Percentiles rank a stretch among this genome's conserved stretches.
Conservation (phyloP, 1,140 invertebrate species). For the Stegodyphus mimosarum region DNA sequence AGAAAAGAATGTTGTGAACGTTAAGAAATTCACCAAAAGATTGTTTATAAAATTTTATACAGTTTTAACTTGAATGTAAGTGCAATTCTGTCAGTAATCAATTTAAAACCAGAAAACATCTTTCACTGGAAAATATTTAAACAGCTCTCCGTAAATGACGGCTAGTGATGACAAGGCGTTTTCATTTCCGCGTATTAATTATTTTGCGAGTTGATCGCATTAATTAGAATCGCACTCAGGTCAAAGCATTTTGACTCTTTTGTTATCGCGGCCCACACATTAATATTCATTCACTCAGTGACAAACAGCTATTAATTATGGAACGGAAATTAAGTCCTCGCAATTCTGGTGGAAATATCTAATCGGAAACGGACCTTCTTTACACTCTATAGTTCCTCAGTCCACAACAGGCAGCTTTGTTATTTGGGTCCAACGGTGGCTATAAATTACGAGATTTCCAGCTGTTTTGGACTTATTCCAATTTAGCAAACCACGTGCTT, state of each 20-base stretch:
- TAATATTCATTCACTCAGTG: conserved; percentile 49
- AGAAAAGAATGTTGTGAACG: too few species aligned
- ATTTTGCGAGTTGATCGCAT: conserved; percentile 55
- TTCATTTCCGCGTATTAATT: conserved; percentile 54
- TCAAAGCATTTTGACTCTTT: conserved; percentile 60
- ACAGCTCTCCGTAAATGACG: not conserved
- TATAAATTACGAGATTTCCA: conserved; percentile 42
- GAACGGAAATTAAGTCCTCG: conserved; percentile 55
- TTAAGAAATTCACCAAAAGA: too few species aligned
- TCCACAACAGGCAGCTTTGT: conserved; percentile 24
- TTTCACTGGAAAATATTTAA: too few species aligned
- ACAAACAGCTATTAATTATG: conserved; percentile 55
- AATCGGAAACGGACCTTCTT: conserved; percentile 28
- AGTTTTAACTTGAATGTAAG: too few species aligned
- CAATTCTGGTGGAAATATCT: conserved; percentile 39
- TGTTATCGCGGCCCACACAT: conserved; percentile 37
- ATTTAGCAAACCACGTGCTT: conserved; percentile 35
- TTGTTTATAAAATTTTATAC: too few species aligned
- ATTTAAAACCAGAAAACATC: too few species aligned
- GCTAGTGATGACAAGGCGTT: conserved; percentile 26
- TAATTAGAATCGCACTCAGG: conserved; percentile 48
- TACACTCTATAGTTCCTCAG: conserved; percentile 1
- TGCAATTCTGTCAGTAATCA: too few species aligned
- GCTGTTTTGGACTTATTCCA: conserved; percentile 42
- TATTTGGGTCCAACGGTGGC: not conserved